A percentile compares a stretch with the other conserved stretches of the same genome.
These are phyloP conservation scores for Sciurus niger DNA, from an alignment of 2,113 vertebrate species.

Conservation along the genomic window DNA sequence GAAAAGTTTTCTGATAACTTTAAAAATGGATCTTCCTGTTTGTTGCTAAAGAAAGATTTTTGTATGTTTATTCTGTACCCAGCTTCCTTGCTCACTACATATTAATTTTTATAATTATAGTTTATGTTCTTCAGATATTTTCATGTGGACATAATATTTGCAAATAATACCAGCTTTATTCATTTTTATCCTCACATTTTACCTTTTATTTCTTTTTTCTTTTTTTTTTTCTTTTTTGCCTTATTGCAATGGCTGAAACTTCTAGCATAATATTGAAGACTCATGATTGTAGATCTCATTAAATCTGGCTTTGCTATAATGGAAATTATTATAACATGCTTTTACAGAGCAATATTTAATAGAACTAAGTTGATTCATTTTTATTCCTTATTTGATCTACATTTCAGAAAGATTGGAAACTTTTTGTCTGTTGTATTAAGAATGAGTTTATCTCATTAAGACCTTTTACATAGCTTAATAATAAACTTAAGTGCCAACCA, in stretches of 20 bases:
- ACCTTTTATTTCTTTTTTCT: background rate
- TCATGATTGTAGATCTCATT: background rate
- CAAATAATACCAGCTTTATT: background rate
- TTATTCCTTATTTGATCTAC: background rate
- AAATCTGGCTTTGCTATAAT: background rate
- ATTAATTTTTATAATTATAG: background rate
- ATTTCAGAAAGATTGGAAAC: background rate
- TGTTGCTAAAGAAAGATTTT: background rate
- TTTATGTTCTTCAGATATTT: background rate
- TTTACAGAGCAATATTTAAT: background rate
- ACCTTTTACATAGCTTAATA: background rate
- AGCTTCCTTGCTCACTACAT: background rate
- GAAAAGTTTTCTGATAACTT: background rate
- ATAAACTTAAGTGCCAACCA: background rate
- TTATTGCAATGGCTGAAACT: background rate
- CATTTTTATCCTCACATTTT: background rate
- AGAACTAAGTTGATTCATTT: background rate
- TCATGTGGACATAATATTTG: background rate
- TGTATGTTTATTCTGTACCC: background rate
- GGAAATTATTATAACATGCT: background rate
- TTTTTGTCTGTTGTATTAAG: background rate
- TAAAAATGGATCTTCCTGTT: background rate
- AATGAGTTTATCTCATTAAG: background rate
- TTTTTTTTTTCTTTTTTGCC: background rate
- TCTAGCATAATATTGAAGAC: background rate